Evolutionary conservation across 2,113 vertebrate species (phyloP), one percentile per base, ranked within the genome.

Genomic region (Gymnarchus niloticus): DNA sequence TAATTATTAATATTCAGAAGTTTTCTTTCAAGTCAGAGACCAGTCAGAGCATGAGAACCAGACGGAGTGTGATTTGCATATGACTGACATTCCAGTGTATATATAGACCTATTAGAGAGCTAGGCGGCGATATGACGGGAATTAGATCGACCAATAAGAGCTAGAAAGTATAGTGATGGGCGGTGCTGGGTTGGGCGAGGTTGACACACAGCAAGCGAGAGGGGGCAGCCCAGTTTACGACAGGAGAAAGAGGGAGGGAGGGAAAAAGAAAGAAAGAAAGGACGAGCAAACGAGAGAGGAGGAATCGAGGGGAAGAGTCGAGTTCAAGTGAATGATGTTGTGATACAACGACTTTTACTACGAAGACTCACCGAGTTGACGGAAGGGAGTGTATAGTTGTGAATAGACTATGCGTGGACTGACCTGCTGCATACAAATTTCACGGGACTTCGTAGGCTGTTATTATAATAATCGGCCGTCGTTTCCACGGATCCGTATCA

Each of bases 31-130:
- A 51, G 21, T 46, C 82, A 51, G n/a, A 28, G 80, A 25, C 87
- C 80, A 85, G 51, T 84, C 19, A 84, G 56, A 57, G 19, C 59
- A 61, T 65, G 7, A 76, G 73, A 87, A 65, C 86, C 46, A 88
- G 87, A 41, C 85, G 81, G 80, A 83, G 56, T 17, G 0, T 48
- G 19, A 94, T 95, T 94, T 94, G 93, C 95, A 95, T 95, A 95
- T 95, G 93, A 95, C 95, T 95, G 94, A 91, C 95, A 95, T 95
- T 95, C 95, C 94, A 91, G 84, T 56, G 93, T 93, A 93, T 86
- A 77, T 87, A 21, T 17, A 1, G 80, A 44, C 94, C 94, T 94
- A 94, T 94, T 87, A 88, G 84, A 0, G 59, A 0, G 0, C 9
- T 83, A 86, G 85, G 88, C 89, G 90, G 91, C 86, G 7, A 65